Percentiles rank a stretch among this genome's conserved stretches.
Evolutionary conservation across 2,797 vertebrate genomes (phyloP).

Genomic region (Megaceryle alcyon): DNA sequence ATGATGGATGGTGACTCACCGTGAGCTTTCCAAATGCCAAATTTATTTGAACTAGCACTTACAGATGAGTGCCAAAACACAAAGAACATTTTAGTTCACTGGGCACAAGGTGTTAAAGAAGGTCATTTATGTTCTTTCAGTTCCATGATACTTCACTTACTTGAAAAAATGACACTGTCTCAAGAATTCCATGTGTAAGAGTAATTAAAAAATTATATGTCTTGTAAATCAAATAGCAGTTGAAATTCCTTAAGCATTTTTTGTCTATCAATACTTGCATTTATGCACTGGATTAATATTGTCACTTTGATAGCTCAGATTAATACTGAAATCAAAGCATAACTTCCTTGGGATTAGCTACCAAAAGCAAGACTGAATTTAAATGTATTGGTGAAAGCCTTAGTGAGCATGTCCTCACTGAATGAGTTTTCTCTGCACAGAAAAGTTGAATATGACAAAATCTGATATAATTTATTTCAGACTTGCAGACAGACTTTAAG

Average conservation of each 20-base stretch:
- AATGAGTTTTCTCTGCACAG: background rate
- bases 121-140: background rate
- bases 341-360: background rate
- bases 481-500: background rate
- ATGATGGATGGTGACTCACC: rapidly evolving
- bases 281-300: background rate
- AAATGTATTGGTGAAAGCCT: background rate
- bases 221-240: background rate
- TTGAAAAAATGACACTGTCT: background rate
- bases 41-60: background rate
- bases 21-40: background rate
- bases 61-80: background rate
- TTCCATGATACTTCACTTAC: background rate
- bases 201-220: background rate
- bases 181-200: background rate
- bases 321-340: background rate
- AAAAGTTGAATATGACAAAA: background rate
- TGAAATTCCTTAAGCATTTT: background rate
- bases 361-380: background rate
- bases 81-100: background rate
- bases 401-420: background rate
- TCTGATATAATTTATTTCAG: background rate
- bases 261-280: background rate
- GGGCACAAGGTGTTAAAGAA: background rate
- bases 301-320: background rate